phyloP scores from a whole-genome alignment of 1,140 invertebrate species.

The Philotrypesis tridentata region DNA sequence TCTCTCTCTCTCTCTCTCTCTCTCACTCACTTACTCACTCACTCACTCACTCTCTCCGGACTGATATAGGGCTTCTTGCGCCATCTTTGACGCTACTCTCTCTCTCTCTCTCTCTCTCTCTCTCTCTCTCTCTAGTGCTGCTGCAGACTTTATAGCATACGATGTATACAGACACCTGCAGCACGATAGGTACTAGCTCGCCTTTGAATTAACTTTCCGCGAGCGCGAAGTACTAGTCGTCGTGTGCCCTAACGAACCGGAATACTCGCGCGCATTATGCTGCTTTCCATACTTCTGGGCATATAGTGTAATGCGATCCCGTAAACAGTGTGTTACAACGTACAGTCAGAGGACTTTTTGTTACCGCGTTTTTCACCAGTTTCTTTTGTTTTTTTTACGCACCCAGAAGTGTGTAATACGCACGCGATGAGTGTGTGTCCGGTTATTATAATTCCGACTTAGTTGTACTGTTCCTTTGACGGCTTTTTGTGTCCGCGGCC shows the following conservation, averaged over 20 bases:
- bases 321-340: not conserved
- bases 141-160: not conserved
- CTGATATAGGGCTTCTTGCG: not conserved
- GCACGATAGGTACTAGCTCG: not conserved
- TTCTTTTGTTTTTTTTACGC: too few relatives aligned
- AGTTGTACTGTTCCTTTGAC: not conserved
- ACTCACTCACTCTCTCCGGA: too few relatives aligned
- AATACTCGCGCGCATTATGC: not conserved
- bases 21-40: too few relatives aligned
- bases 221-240: not conserved
- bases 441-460: conserved; percentile 1
- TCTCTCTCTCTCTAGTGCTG: not conserved
- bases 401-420: too few relatives aligned
- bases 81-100: conserved; percentile 1
- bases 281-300: not conserved
- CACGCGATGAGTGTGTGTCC: not conserved
- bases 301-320: not conserved
- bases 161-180: not conserved
- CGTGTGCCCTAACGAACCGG: conserved; percentile 20
- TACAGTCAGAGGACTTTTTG: not conserved
- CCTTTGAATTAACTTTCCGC: conserved; percentile 3
- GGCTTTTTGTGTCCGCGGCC: not conserved
- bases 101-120: too few relatives aligned
- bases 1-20: too few relatives aligned
- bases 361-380: not conserved